Base-by-base conservation (phyloP, 2,113 vertebrate species). In the Bufo gargarizans region DNA sequence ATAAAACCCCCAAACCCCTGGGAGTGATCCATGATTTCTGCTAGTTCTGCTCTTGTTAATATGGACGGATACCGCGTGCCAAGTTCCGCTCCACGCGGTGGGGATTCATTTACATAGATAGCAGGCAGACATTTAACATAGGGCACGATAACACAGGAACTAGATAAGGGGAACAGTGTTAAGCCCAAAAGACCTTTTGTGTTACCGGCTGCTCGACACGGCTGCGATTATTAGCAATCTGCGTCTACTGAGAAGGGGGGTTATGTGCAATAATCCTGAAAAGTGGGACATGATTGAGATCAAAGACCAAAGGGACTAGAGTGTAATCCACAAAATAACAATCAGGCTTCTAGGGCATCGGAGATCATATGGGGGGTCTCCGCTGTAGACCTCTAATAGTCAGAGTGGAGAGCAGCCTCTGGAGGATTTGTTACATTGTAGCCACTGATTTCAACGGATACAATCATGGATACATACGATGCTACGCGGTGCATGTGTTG, bases 111-210 rank as follows among this genome's bases (percentile, higher is more conserved):
- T 81, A 81, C 86, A 81, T 87, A 81, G 65, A 71, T 69, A 81
- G 86, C 77, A 81, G 85, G 69, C 77, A 87, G 86, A 59, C 86
- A 81, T 81, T 58, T 58, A 81, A 81, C 81, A 87, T 79, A 47
- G 77, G 86, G 63, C 77, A 81, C n/a, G 63, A 47, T 56, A 81
- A 81, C 69, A 71, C 17, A 47, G 72, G 65, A 72, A 79, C 20
- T 13, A 50, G 76, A 86, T 78, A 77, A 86, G 85, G 59, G 85
- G 61, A 58, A 77, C 72, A 86, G 5, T n/a, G 47, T 10, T 47
- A 59, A 77, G 47, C 56, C 58, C 74, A 45, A 33, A 63, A 77
- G 45, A 19, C 47, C 74, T 50, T 65, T 50, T 78, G 85, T 61
- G 53, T 17, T 11, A 22, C 7, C 19, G 16, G 20, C 55, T 63